phyloP scores from a whole-genome alignment of 2,888 invertebrate genomes.

The Platypus cylindrus region DNA sequence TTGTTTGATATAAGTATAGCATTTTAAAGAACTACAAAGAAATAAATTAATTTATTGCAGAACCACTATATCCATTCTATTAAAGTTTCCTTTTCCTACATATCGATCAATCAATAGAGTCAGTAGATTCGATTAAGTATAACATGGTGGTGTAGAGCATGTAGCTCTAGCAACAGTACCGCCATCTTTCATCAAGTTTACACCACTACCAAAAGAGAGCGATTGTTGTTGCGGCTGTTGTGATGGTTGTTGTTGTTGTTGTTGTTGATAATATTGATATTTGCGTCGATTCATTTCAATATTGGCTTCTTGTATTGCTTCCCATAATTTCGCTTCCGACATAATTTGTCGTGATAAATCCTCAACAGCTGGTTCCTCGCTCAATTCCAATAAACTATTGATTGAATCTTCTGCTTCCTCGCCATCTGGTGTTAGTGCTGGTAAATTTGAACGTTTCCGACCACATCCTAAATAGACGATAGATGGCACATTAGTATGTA shows the following conservation, averaged over 20 bases:
- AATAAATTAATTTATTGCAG: too few relatives aligned
- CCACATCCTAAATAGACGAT: conserved; percentile 52
- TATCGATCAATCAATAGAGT: too few relatives aligned
- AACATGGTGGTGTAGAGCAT: conserved; percentile 33
- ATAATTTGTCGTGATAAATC: conserved; percentile 67
- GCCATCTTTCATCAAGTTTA: too few relatives aligned
- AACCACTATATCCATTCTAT: too few relatives aligned
- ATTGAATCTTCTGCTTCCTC: conserved; percentile 49
- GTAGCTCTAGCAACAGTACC: conserved; percentile 26
- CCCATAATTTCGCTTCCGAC: conserved; percentile 66
- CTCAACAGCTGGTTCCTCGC: conserved; percentile 56
- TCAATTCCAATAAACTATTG: conserved; percentile 51
- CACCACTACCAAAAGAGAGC: too few relatives aligned
- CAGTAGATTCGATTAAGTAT: too few relatives aligned
- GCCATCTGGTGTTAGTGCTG: conserved; percentile 32
- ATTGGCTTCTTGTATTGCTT: conserved; percentile 67
- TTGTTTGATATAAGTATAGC: too few relatives aligned
- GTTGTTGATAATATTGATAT: too few relatives aligned
- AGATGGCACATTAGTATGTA: background rate
- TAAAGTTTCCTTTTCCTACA: too few relatives aligned
- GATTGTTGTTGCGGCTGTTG: too few relatives aligned
- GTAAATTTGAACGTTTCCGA: conserved; percentile 47
- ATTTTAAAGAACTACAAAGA: too few relatives aligned
- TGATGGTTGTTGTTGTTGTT: background rate
- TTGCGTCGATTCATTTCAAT: conserved; percentile 53